phyloP scores from a whole-genome alignment of 2,888 invertebrate species.

The Clostera curtula region DNA sequence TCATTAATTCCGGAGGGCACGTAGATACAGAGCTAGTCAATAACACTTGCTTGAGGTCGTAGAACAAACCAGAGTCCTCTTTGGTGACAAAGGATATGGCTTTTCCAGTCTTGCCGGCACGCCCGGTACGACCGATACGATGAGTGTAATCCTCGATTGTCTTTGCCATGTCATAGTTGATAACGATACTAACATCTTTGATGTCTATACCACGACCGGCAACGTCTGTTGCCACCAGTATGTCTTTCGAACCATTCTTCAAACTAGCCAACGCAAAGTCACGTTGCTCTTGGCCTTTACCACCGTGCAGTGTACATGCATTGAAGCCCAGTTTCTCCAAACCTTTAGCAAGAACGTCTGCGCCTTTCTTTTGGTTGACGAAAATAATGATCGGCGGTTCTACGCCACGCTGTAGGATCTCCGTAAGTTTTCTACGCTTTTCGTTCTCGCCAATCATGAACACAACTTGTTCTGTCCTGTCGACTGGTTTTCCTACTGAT shows the following conservation, averaged over 20 bases:
- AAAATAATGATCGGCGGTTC: slow-evolving; percentile 99
- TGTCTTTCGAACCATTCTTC: slow-evolving; percentile 97
- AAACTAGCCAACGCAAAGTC: slow-evolving; percentile 98
- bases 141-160: slow-evolving; percentile 98
- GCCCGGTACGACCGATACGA: slow-evolving; percentile 99
- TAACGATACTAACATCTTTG: slow-evolving; percentile 98
- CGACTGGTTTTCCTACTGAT: slow-evolving; percentile 96
- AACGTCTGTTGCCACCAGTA: slow-evolving; percentile 99
- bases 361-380: slow-evolving; percentile 99
- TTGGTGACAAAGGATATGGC: slow-evolving; percentile 98
- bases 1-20: slow-evolving; percentile 96
- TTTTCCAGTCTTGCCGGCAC: slow-evolving; percentile 97
- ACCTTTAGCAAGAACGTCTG: slow-evolving; percentile 97
- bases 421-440: slow-evolving; percentile 96
- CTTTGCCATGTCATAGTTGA: slow-evolving; percentile 99
- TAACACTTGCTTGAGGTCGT: slow-evolving; percentile 95
- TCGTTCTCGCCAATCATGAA: slow-evolving; percentile 96
- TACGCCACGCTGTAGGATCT: slow-evolving; percentile 89
- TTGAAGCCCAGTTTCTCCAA: slow-evolving; percentile 97
- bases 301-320: slow-evolving; percentile 98
- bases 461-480: slow-evolving; percentile 97
- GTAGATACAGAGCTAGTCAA: slow-evolving; percentile 92
- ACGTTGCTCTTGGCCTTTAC: slow-evolving; percentile 99
- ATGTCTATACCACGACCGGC: slow-evolving; percentile 99
- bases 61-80: slow-evolving; percentile 95